These are phyloP conservation scores for Cynopterus brachyotis DNA, from an alignment of 2,113 vertebrate genomes.

Conservation along the genomic window DNA sequence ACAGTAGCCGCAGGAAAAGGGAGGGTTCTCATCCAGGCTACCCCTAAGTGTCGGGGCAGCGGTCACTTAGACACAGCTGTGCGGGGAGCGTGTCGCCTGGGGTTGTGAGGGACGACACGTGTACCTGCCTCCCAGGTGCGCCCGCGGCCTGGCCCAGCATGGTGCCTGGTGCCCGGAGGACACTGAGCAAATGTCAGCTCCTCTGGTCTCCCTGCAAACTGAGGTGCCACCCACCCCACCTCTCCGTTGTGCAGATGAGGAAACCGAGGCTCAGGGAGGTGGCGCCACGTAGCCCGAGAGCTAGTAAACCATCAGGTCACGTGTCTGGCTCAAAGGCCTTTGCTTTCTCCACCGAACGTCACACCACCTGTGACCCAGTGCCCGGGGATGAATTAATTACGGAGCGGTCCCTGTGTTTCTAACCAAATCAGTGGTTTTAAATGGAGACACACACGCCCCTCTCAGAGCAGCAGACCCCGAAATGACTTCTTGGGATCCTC, in stretches of 20 bases:
- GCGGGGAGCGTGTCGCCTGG: not conserved
- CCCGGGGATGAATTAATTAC: too few relatives aligned
- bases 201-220: not conserved
- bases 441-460: not conserved
- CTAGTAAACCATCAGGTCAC: too few relatives aligned
- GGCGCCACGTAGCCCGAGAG: not conserved
- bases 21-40: not conserved
- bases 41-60: accelerated
- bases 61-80: not conserved
- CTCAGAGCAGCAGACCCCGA: too few relatives aligned
- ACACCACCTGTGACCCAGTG: accelerated
- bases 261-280: not conserved
- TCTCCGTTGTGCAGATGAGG: not conserved
- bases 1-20: not conserved
- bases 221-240: not conserved
- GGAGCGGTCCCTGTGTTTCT: not conserved
- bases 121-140: not conserved
- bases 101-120: accelerated
- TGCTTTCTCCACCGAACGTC: not conserved
- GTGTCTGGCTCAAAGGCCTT: not conserved
- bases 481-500: not conserved
- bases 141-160: accelerated
- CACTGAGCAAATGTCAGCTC: accelerated
- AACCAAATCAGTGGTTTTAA: not conserved
- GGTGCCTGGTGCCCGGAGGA: accelerated